phyloP scores from a whole-genome alignment of 2,113 vertebrate genomes.

The Pelusios castaneus region DNA sequence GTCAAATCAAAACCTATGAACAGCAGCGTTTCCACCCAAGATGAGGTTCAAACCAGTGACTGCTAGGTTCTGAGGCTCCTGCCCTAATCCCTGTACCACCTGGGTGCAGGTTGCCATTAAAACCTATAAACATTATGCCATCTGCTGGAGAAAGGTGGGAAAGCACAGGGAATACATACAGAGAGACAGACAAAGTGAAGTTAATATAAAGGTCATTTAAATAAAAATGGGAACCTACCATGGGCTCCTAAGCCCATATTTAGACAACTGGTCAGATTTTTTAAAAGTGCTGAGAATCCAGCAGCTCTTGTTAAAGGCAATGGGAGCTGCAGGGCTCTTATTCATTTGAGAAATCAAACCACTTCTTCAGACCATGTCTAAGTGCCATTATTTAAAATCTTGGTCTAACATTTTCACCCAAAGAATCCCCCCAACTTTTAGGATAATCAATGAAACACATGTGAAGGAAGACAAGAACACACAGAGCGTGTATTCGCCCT shows the following conservation, averaged over 20 bases:
- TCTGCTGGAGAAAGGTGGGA: too few relatives aligned
- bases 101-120: too few relatives aligned
- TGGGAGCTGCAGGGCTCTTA: neutral
- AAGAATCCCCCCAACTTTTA: neutral
- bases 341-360: neutral
- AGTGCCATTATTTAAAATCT: neutral
- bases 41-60: too few relatives aligned
- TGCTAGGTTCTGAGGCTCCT: too few relatives aligned
- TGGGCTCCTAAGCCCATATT: neutral
- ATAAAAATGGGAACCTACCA: neutral
- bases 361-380: neutral
- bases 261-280: neutral
- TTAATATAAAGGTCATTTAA: too few relatives aligned
- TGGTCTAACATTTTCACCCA: neutral
- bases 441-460: neutral
- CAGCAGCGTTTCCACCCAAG: too few relatives aligned
- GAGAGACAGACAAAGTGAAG: too few relatives aligned
- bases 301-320: neutral
- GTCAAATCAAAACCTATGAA: too few relatives aligned
- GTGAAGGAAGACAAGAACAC: neutral
- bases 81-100: too few relatives aligned
- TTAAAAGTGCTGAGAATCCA: neutral
- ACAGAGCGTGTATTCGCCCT: neutral
- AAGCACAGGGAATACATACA: too few relatives aligned
- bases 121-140: too few relatives aligned